Percentiles rank a stretch among this genome's conserved stretches.
phyloP scores from a whole-genome alignment of 2,113 vertebrate genomes.

The Neotragus pygmaeus region DNA sequence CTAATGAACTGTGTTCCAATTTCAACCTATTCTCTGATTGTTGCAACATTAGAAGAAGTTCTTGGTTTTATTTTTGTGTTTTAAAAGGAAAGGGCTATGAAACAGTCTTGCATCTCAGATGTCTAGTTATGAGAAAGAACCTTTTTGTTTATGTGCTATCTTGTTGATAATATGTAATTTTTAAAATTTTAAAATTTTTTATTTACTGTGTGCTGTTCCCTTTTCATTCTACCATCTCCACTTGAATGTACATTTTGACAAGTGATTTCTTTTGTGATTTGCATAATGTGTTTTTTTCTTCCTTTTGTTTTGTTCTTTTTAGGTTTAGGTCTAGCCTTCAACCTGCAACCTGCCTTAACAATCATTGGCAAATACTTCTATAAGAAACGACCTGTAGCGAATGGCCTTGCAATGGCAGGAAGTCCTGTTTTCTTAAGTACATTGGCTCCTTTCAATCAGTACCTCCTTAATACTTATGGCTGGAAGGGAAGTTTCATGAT shows the following conservation, averaged over 20 bases:
- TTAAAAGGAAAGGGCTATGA: background rate
- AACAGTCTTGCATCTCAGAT: background rate
- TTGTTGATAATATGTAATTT: background rate
- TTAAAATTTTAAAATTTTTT: background rate
- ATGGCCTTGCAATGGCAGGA: conserved; percentile 96
- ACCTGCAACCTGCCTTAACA: conserved; percentile 96
- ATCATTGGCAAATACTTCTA: conserved; percentile 98
- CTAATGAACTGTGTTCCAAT: conserved; percentile 3
- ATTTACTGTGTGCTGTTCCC: background rate
- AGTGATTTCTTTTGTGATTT: background rate
- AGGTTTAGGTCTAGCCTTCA: conserved; percentile 97
- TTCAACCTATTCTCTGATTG: background rate
- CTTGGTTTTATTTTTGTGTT: conserved; percentile 29
- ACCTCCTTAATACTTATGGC: conserved; percentile 92
- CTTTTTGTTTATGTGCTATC: background rate
- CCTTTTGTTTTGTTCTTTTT: conserved; percentile 46
- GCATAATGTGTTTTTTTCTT: background rate
- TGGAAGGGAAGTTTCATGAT: conserved; percentile 98
- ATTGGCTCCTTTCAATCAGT: conserved; percentile 96
- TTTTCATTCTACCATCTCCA: background rate
- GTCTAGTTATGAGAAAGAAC: background rate
- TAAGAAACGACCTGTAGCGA: conserved; percentile 94
- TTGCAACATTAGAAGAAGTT: background rate
- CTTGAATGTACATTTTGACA: background rate
- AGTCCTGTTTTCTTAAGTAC: conserved; percentile 98